Conservation (phyloP, 1,140 invertebrate species). For the Drosophila orosa region DNA sequence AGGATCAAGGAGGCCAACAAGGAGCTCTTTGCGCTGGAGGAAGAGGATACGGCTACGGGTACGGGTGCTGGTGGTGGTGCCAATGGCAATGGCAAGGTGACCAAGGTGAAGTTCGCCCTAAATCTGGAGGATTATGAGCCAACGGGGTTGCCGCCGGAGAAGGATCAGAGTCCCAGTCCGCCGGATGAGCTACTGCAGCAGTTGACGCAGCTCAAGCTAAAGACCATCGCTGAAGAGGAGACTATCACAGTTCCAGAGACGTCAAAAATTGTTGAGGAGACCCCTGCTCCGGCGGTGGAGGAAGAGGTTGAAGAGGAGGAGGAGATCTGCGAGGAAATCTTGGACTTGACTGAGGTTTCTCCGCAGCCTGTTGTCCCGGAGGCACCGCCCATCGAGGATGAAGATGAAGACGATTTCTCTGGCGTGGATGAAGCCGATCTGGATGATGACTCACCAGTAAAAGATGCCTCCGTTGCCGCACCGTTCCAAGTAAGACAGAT, state of each 20-base stretch:
- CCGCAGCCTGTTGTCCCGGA: neutral
- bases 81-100: conserved; percentile 22
- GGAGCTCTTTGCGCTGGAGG: conserved; percentile 64
- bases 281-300: neutral
- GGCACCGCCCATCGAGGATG: conserved; percentile 2
- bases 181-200: conserved; percentile 85
- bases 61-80: neutral
- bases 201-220: conserved; percentile 86
- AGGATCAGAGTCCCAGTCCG: conserved; percentile 43
- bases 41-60: neutral
- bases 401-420: conserved; percentile 66
- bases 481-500: conserved; percentile 46
- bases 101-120: conserved; percentile 77
- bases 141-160: conserved; percentile 4
- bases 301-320: conserved; percentile 47
- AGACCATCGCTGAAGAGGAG: conserved; percentile 62
- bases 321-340: conserved; percentile 79
- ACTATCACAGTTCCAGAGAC: neutral
- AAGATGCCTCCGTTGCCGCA: neutral
- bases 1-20: conserved; percentile 84
- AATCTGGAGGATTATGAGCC: conserved; percentile 81
- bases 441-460: conserved; percentile 20
- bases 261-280: neutral
- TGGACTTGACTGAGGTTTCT: conserved; percentile 54
- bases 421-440: conserved; percentile 69